Percentiles rank a stretch among this genome's conserved stretches.
phyloP scores from a whole-genome alignment of 2,113 vertebrate genomes.

The Phoenicopterus ruber region DNA sequence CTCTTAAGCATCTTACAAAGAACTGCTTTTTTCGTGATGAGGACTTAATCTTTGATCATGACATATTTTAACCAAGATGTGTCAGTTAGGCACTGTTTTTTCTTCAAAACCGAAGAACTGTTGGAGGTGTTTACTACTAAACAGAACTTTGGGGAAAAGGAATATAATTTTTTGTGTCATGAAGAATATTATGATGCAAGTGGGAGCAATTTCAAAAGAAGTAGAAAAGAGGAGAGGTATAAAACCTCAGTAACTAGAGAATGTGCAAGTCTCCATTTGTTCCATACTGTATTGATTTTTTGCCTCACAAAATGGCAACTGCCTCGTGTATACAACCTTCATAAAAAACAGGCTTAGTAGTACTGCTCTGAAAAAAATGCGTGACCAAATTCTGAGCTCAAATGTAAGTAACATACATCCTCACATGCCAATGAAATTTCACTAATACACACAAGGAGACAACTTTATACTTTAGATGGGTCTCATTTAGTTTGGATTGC shows the following conservation, averaged over 20 bases:
- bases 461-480: not conserved
- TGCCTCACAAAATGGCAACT: not conserved
- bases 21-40: constrained; percentile 2
- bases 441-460: no score
- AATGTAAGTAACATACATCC: not conserved
- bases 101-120: not conserved
- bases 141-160: not conserved
- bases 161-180: not conserved
- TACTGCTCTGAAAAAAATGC: not conserved
- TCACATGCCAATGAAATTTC: not conserved
- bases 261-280: not conserved
- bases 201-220: constrained; percentile 15
- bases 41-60: constrained; percentile 40
- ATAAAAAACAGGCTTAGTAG: not conserved
- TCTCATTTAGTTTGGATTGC: not conserved
- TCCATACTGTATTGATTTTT: not conserved
- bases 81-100: not conserved
- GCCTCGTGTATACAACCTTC: not conserved
- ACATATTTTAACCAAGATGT: not conserved
- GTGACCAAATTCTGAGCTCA: not conserved
- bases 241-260: not conserved
- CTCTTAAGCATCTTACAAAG: constrained; percentile 30
- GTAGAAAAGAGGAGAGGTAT: not conserved
- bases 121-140: constrained; percentile 27
- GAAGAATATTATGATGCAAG: not conserved